Evolutionary conservation across 2,113 vertebrate species (phyloP).

Genomic region (Podarcis muralis): DNA sequence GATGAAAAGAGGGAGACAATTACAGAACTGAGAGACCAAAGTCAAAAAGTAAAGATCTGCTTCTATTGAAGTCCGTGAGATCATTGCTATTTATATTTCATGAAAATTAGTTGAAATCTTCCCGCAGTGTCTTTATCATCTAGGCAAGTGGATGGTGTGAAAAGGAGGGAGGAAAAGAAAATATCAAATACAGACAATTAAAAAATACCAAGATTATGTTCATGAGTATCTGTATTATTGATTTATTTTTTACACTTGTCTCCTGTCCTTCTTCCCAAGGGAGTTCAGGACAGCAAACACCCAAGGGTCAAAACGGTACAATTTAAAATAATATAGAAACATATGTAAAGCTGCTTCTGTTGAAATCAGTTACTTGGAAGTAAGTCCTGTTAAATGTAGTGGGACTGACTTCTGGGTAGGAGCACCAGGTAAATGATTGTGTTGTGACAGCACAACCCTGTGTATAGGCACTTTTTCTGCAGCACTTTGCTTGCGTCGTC

Average conservation of each 20-base stretch:
- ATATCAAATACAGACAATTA: too few relatives aligned
- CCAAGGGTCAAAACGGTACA: too few relatives aligned
- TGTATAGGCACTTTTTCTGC: background rate
- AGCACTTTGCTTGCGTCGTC: background rate
- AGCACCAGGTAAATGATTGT: background rate
- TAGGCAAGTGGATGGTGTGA: background rate
- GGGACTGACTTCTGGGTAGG: background rate
- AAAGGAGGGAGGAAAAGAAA: background rate
- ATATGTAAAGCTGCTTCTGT: too few relatives aligned
- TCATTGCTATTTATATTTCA: background rate
- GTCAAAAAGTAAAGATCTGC: background rate
- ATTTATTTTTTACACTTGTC: too few relatives aligned
- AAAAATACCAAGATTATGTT: too few relatives aligned
- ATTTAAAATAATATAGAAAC: too few relatives aligned
- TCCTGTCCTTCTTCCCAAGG: too few relatives aligned
- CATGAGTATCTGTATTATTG: too few relatives aligned
- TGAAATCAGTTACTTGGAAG: too few relatives aligned
- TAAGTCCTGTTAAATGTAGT: too few relatives aligned
- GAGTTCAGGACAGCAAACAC: too few relatives aligned
- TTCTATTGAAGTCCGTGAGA: background rate
- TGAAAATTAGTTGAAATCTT: background rate
- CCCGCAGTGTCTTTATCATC: too few relatives aligned
- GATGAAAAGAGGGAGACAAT: conserved; percentile 15
- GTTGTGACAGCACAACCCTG: background rate
- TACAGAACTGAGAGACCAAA: background rate